Base-by-base conservation (phyloP, 2,113 vertebrate species). In the Garra rufa region DNA sequence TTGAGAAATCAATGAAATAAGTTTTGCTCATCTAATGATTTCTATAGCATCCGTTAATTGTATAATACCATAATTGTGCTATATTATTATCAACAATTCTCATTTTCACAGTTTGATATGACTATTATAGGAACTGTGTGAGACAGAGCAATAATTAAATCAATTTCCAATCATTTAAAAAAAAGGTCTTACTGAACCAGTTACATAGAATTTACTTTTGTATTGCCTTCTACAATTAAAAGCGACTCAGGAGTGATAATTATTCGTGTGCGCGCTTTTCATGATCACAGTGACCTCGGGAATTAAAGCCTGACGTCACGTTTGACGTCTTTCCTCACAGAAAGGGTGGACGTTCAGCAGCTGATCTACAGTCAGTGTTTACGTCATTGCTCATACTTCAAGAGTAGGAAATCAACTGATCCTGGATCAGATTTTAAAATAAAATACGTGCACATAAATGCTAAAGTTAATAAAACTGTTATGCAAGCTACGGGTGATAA, bases 351-450 rank as follows among this genome's bases (percentile, higher is more conserved):
- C 10, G 38, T 69, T 34, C 17, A 24, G 19, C 59, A 55, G 13
- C 85, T 61, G 85, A 77, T 82, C 85, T 71, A 24, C 26, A 44
- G 28, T 79, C 81, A 83, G 75, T 2, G 26, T 50, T 34, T 52
- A 52, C 9, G 6, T 69, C 38, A 80, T 14, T 24, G 14, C 26
- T 73, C 9, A 52, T 50, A 28, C n/a, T 24, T 26, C 46, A 52
- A 8, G 44, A 19, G 67, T 17, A 26, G 46, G 9, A 26, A 26
- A 74, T 30, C 24, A 4, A 46, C 34, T 85, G 43, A 38, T 86
- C 81, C 69, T 74, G 85, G 28, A 28, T 70, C 85, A 86, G 81
- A 83, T 46, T 55, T 73, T 55, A 38, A 43, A 63, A 24, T n/a
- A 4, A 34, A 52, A 11, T 3, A 15, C n/a, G n/a, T 21, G 3